phyloP scores from a whole-genome alignment of 1,140 invertebrate genomes.

The Orussus abietinus region DNA sequence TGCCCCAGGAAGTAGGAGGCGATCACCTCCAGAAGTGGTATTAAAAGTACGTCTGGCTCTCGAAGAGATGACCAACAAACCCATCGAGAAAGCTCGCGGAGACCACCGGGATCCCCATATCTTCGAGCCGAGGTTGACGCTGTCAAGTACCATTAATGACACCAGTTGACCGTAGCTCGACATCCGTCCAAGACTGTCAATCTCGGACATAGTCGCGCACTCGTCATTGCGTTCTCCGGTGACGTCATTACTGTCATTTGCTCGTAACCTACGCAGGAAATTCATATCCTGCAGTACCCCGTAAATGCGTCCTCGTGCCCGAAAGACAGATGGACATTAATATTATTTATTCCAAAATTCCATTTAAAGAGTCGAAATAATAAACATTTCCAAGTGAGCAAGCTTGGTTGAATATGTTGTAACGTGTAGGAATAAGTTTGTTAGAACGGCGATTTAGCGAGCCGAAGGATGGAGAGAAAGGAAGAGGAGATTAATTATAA shows the following conservation, averaged over 20 bases:
- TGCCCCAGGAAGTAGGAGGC: slow-evolving; percentile 25
- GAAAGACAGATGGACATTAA: too few species aligned
- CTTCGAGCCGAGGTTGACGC: not conserved
- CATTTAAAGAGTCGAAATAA: too few species aligned
- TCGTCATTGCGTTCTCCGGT: not conserved
- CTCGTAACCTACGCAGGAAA: not conserved
- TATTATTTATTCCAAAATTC: too few species aligned
- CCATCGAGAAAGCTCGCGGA: slow-evolving; percentile 12
- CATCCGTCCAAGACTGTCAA: not conserved
- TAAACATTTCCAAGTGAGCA: too few species aligned
- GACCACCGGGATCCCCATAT: slow-evolving; percentile 2
- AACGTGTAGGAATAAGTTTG: too few species aligned
- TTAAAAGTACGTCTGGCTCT: slow-evolving; percentile 29
- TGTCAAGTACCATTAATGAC: not conserved
- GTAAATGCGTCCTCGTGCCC: too few species aligned
- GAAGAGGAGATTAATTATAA: too few species aligned
- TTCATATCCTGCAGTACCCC: not conserved
- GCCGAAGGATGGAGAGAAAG: too few species aligned
- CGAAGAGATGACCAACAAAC: slow-evolving; percentile 26
- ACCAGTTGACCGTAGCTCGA: not conserved
- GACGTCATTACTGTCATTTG: not conserved
- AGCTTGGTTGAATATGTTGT: too few species aligned
- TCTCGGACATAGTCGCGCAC: not conserved
- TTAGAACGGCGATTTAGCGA: too few species aligned
- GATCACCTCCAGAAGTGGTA: slow-evolving; percentile 33